These are phyloP conservation scores for Chaetoderma sp. DNA, from an alignment of 2,888 invertebrate genomes.

Conservation along the genomic window DNA sequence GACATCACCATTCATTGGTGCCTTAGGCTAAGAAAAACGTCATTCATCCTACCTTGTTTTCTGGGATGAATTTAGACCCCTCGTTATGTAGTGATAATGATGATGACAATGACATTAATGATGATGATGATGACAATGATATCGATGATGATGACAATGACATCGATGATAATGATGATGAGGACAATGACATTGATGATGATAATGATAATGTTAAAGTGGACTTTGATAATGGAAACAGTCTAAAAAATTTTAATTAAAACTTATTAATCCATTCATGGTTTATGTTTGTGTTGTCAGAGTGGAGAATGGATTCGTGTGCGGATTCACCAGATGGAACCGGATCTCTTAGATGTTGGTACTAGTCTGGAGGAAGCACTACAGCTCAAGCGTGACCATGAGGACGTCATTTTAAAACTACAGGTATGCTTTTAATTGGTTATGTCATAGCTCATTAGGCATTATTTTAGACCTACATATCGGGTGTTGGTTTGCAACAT, in stretches of 20 bases:
- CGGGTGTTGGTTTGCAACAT: no score
- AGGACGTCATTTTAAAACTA: conserved; percentile 85
- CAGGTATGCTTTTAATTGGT: conserved; percentile 74
- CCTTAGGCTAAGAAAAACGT: neutral
- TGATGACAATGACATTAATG: neutral
- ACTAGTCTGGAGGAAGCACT: conserved; percentile 81
- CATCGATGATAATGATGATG: neutral
- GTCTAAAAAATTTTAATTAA: no score
- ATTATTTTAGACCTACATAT: no score
- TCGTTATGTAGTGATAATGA: neutral
- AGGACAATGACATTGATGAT: neutral
- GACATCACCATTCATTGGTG: neutral
- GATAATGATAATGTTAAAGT: neutral
- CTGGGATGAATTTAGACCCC: neutral
- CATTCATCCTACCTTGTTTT: conserved; percentile 1
- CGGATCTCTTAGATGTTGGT: conserved; percentile 85
- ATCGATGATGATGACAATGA: neutral
- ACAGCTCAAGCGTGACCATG: conserved; percentile 82
- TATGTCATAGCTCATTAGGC: no score
- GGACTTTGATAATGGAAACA: neutral
- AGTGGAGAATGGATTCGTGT: conserved; percentile 85
- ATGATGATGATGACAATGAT: neutral
- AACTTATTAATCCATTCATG: no score
- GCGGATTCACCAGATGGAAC: conserved; percentile 87
- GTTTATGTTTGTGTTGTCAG: conserved; percentile 71